Conservation (phyloP, 2,888 invertebrate genomes). For the Orthonevra nobilis region DNA sequence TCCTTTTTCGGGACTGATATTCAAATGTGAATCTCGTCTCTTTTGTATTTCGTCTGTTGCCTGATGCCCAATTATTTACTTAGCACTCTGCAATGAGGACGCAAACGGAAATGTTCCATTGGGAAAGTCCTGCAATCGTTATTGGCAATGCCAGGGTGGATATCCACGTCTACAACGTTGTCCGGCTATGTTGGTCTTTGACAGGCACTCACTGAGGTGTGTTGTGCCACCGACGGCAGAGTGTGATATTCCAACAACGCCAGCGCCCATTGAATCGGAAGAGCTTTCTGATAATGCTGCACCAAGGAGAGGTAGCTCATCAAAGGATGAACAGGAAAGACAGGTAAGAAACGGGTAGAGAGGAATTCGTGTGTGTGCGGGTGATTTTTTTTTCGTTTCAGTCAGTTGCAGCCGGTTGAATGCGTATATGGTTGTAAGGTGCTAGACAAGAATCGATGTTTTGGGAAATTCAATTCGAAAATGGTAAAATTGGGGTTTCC, state of each 20-base stretch:
- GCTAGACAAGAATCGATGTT: not conserved
- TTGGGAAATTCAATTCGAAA: slow-evolving; percentile 28
- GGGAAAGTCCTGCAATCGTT: slow-evolving; percentile 95
- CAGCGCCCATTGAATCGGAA: slow-evolving; percentile 83
- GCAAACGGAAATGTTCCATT: slow-evolving; percentile 94
- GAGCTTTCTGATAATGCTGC: slow-evolving; percentile 71
- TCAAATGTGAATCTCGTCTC: slow-evolving; percentile 11
- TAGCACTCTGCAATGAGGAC: slow-evolving; percentile 94
- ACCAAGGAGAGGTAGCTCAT: slow-evolving; percentile 66
- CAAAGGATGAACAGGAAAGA: slow-evolving; percentile 74
- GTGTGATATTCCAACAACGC: slow-evolving; percentile 91
- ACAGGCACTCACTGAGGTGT: slow-evolving; percentile 89
- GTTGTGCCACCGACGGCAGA: slow-evolving; percentile 95
- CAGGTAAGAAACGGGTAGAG: slow-evolving; percentile 73
- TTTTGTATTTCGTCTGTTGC: slow-evolving; percentile 1
- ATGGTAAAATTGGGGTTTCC: slow-evolving; percentile 25
- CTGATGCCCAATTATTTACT: slow-evolving; percentile 46
- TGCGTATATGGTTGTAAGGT: not conserved
- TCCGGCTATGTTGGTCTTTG: slow-evolving; percentile 94
- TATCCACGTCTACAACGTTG: slow-evolving; percentile 94
- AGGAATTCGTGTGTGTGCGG: not conserved
- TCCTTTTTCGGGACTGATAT: slow-evolving; percentile 24
- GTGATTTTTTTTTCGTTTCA: slow-evolving; percentile 8
- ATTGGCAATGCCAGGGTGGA: slow-evolving; percentile 97
- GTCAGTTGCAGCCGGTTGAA: slow-evolving; percentile 11